phyloP scores from a whole-genome alignment of 2,888 invertebrate species.

The Agrypnus murinus region DNA sequence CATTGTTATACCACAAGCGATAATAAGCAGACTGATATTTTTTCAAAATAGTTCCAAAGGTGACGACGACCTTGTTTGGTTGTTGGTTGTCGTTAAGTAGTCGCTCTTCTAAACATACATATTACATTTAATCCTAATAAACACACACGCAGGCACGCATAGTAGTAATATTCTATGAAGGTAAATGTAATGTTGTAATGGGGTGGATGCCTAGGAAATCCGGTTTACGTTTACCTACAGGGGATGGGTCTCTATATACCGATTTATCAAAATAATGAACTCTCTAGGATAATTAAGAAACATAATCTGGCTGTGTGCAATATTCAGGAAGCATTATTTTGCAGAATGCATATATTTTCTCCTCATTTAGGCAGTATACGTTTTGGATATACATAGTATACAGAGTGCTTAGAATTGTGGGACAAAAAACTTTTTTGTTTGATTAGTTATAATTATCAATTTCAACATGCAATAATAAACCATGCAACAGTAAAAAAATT shows the following conservation, averaged over 20 bases:
- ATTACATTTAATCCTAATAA: conserved; percentile 27
- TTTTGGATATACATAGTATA: too few species aligned
- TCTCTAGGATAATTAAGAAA: conserved; percentile 10
- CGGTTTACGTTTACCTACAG: background rate
- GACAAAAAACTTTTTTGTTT: too few species aligned
- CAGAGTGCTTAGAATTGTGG: too few species aligned
- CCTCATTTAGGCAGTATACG: too few species aligned
- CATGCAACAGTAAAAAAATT: too few species aligned
- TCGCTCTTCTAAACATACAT: conserved; percentile 9
- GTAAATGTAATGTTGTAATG: background rate
- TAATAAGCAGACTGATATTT: conserved; percentile 23
- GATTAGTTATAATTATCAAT: too few species aligned
- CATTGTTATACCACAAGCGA: conserved; percentile 30
- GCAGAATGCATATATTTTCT: too few species aligned
- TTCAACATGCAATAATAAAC: too few species aligned
- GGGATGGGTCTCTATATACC: conserved; percentile 16
- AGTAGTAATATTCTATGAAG: conserved; percentile 22
- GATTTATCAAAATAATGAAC: conserved; percentile 27
- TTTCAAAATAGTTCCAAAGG: conserved; percentile 36
- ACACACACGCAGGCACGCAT: background rate
- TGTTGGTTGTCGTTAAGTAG: too few species aligned
- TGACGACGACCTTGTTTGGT: conserved; percentile 32
- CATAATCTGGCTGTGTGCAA: background rate
- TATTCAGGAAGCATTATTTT: too few species aligned
- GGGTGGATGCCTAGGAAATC: conserved; percentile 24